Base-by-base conservation (phyloP, 1,140 invertebrate genomes). In the Meloidogyne exigua region DNA sequence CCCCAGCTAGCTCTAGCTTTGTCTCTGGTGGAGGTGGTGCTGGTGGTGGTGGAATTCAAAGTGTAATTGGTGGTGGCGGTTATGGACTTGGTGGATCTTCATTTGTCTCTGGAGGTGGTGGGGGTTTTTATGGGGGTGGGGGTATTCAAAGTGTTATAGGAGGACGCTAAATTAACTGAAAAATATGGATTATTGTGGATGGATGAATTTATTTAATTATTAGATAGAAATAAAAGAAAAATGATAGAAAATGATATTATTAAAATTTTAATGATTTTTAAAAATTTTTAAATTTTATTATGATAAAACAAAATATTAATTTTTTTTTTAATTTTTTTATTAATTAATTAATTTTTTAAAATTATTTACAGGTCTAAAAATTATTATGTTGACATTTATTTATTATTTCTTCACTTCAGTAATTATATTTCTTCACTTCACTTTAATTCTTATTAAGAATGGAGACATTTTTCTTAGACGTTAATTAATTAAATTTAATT, bases 141-240 rank as follows among this genome's bases (percentile, higher is more conserved):
- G 49, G 49, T n/a, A 57, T 57, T n/a, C 49, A 57, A 57, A 57
- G 49, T 57, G 49, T 57, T 57, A 57, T 57, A 57, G 49, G 49
- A 57, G 49, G 49, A 57, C 49, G 49, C 9, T 57, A n/a, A n/a
- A n/a, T 3, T 57, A 5, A 57, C 3, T 4, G n/a, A 7, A n/a
- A 57, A n/a, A n/a, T n/a, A 32, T 32, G 28, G 28, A 32, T 32
- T 32, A 32, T 7, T n/a, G 21, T n/a, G 13, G 18, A 57, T 21
- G n/a, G 15, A 57, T 57, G 3, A 57, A 57, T 57, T 57, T n/a
- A 57, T 7, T 57, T 57, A 44, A 44, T 57, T 57, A 57, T 57
- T n/a, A 39, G 9, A n/a, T n/a, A n/a, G 18, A 5, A n/a, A 7
- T n/a, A 1, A 57, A 57, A 57, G 49, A 57, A 57, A 57, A 57